Evolutionary conservation across 2,797 vertebrate genomes (phyloP).

Genomic region (Catostomus latipinnis): DNA sequence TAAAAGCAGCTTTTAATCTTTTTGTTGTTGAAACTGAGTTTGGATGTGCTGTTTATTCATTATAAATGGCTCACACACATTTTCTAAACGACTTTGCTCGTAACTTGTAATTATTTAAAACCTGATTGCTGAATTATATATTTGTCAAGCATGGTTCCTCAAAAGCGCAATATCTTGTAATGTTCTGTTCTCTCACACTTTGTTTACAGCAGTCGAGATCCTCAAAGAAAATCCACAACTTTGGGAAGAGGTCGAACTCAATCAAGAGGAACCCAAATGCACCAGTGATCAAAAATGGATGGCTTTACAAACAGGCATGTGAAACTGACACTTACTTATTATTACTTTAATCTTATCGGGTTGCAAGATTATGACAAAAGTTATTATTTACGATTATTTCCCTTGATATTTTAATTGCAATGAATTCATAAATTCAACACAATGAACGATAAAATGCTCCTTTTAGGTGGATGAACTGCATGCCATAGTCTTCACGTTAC

Average conservation of each 20-base stretch:
- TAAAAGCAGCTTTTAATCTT: neutral
- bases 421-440: too few relatives aligned
- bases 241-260: constrained; percentile 97
- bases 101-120: constrained; percentile 31
- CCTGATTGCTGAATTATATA: constrained; percentile 9
- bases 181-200: neutral
- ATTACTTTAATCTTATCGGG: neutral
- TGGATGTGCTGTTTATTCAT: neutral
- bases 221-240: constrained; percentile 96
- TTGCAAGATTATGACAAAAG: too few relatives aligned
- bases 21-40: neutral
- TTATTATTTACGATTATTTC: neutral
- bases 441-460: too few relatives aligned
- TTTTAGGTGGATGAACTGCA: too few relatives aligned
- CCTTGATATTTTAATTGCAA: too few relatives aligned
- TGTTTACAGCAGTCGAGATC: constrained; percentile 87
- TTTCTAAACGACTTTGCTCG: constrained; percentile 24
- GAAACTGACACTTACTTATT: neutral
- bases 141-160: neutral
- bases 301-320: constrained; percentile 98
- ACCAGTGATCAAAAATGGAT: constrained; percentile 89
- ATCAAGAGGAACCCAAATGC: constrained; percentile 95
- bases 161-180: neutral
- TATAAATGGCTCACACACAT: neutral
- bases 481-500: too few relatives aligned